Base-by-base conservation (phyloP, 2,888 invertebrate species). In the Lasioglossum villosulum region DNA sequence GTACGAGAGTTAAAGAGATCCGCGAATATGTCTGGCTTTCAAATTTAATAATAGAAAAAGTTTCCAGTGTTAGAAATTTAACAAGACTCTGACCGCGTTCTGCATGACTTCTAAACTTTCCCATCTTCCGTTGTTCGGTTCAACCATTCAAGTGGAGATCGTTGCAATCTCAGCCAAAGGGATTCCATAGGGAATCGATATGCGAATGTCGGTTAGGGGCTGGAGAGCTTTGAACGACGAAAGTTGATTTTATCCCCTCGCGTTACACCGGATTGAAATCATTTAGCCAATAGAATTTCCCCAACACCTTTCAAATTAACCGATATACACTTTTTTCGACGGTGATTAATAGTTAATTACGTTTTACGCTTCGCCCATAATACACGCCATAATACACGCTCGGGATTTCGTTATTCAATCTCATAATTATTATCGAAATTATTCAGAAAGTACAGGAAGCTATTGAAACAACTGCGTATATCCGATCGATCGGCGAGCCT, bases 1-100 rank as follows among this genome's bases (percentile, higher is more conserved):
- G 45, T 14, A 37, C 2, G 52, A 70, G 72, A 70, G 73, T 80
- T 74, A 70, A 70, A 14, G 45, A 30, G 30, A 71, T 79, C 76
- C 30, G 10, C 56, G 8, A 71, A 63, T 63, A 78, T 74, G 63
- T 34, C 56, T 19, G 59, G 70, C 59, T 73, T 70, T 75, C 68
- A 78, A 86, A 83, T 86, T 86, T 80, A 86, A 83, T 86, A 83
- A 80, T 80, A 86, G 80, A 86, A 86, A 84, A 86, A 84, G 84
- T 86, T 84, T 68, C 48, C 12, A 52, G 71, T 16, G 56, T 81
- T 84, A 52, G 45, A 59, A 77, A 85, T 84, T 84, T 78, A 78
- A 71, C 81, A 75, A 75, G 81, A 39, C 48, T 59, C 42, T n/a
- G 39, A 63, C 27, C 34, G 30, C 42, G n/a, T 16, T 42, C 30